phyloP scores from a whole-genome alignment of 2,888 invertebrate genomes.

The Heliconius aoede region DNA sequence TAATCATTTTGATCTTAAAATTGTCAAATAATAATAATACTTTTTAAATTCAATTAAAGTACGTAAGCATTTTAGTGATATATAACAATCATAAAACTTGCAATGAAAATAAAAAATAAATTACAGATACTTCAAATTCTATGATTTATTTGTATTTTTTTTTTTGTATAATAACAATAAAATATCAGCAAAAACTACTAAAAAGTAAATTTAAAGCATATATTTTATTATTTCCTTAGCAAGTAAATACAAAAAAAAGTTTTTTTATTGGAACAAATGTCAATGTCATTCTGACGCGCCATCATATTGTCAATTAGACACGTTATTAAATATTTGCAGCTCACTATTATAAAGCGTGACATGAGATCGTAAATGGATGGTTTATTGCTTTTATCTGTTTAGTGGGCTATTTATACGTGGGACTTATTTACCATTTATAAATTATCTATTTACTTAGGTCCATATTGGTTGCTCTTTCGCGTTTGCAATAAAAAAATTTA shows the following conservation, averaged over 20 bases:
- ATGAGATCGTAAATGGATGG: slow-evolving; percentile 42
- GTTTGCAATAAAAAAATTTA: not conserved
- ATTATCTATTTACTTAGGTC: slow-evolving; percentile 8
- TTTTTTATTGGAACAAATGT: slow-evolving; percentile 25
- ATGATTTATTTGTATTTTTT: too few relatives aligned
- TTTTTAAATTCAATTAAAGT: too few relatives aligned
- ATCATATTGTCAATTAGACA: slow-evolving; percentile 39
- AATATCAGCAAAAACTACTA: too few relatives aligned
- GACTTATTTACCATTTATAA: slow-evolving; percentile 9
- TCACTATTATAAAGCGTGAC: slow-evolving; percentile 46
- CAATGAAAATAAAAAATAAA: too few relatives aligned
- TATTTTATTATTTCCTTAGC: too few relatives aligned
- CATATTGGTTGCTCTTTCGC: not conserved
- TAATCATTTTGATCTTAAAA: not conserved
- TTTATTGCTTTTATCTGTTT: slow-evolving; percentile 40
- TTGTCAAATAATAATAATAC: too few relatives aligned
- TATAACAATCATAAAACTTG: too few relatives aligned
- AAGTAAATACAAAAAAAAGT: slow-evolving; percentile 7
- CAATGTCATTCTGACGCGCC: slow-evolving; percentile 36
- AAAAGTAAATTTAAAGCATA: too few relatives aligned
- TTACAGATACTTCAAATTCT: not conserved
- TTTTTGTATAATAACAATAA: too few relatives aligned
- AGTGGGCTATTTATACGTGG: slow-evolving; percentile 39
- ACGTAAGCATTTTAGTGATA: too few relatives aligned
- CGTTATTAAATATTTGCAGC: slow-evolving; percentile 38